Conservation (phyloP, 92 coral and sea anemone genomes). For the Zoanthus gigantus region DNA sequence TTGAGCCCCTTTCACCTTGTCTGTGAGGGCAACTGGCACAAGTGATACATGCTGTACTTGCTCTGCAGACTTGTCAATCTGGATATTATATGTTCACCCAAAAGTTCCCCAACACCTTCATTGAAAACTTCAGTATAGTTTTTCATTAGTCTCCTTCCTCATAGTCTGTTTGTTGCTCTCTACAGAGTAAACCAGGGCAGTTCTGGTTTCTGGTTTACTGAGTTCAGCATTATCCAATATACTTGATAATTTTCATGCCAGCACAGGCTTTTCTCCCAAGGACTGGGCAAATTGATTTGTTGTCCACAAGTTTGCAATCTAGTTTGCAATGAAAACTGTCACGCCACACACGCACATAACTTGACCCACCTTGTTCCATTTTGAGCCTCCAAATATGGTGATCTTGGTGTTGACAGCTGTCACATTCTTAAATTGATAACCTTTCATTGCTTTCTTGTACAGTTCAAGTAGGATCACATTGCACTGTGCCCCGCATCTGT, state of each 20-base stretch:
- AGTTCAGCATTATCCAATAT: background rate
- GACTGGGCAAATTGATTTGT: background rate
- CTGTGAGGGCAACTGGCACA: slow-evolving; percentile 40
- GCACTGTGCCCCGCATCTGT: slow-evolving; percentile 26
- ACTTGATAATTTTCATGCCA: background rate
- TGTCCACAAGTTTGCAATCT: background rate
- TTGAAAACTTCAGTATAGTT: slow-evolving; percentile 36
- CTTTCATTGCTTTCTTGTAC: slow-evolving; percentile 36
- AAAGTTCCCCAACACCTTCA: slow-evolving; percentile 43
- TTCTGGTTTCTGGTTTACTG: background rate
- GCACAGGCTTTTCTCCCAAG: background rate
- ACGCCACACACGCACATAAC: background rate
- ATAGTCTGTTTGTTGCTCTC: background rate
- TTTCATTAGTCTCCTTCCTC: background rate
- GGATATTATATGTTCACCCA: background rate
- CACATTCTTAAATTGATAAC: background rate
- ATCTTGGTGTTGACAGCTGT: background rate
- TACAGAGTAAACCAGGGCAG: background rate
- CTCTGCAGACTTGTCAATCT: background rate
- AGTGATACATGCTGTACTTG: slow-evolving; percentile 42
- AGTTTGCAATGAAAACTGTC: background rate
- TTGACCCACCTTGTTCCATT: background rate
- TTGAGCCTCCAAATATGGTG: background rate
- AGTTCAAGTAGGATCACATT: slow-evolving; percentile 35
- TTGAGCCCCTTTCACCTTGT: slow-evolving; percentile 12